phyloP scores from a whole-genome alignment of 2,888 invertebrate genomes.

The Acleris cristana region DNA sequence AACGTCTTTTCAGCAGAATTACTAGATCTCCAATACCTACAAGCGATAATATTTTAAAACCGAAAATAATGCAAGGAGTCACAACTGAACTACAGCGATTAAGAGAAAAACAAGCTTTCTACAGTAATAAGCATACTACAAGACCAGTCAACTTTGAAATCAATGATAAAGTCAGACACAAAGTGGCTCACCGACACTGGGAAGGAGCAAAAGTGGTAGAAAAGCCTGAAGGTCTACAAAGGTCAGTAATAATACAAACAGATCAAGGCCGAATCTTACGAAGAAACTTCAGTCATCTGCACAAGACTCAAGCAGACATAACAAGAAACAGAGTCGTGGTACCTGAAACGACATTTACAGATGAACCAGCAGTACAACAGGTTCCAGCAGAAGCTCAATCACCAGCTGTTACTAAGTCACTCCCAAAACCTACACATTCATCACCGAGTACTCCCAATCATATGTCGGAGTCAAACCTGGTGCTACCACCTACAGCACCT shows the following conservation, averaged over 20 bases:
- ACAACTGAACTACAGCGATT: conserved; percentile 24
- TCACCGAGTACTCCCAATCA: background rate
- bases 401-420: conserved; percentile 7
- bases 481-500: background rate
- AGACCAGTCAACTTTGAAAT: conserved; percentile 26
- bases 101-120: conserved; percentile 33
- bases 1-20: too few species aligned
- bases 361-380: conserved; percentile 7
- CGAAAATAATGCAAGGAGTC: conserved; percentile 33
- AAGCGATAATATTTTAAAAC: background rate
- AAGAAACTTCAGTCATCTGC: conserved; percentile 23
- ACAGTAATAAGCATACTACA: conserved; percentile 30
- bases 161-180: conserved; percentile 37
- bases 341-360: conserved; percentile 9
- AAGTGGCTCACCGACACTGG: conserved; percentile 37
- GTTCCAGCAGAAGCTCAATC: conserved; percentile 1
- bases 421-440: background rate
- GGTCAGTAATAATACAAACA: conserved; percentile 24
- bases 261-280: conserved; percentile 9
- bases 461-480: background rate
- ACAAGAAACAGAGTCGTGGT: conserved; percentile 14
- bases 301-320: conserved; percentile 19
- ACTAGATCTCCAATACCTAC: too few species aligned
- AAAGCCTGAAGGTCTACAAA: conserved; percentile 35
- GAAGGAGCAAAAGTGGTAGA: conserved; percentile 37